These are phyloP conservation scores for Ivindomyrus marchei DNA, from an alignment of 2,113 vertebrate genomes.

Conservation along the genomic window DNA sequence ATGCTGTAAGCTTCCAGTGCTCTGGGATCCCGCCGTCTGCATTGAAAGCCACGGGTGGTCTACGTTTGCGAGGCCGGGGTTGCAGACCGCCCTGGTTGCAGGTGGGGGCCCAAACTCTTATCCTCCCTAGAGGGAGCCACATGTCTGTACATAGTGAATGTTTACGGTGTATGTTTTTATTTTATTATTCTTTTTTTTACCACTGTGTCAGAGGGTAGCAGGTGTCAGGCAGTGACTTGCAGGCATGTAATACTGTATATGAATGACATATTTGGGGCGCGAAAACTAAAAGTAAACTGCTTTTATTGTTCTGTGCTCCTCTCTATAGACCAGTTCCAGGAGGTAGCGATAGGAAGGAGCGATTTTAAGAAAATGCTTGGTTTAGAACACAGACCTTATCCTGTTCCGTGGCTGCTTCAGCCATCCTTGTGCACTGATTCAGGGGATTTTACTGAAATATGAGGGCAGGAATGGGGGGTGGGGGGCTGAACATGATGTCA, in stretches of 20 bases:
- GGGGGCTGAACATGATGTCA: background rate
- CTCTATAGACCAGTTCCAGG: background rate
- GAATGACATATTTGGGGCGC: conserved; percentile 50
- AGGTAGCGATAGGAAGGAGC: background rate
- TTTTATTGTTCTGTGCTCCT: background rate
- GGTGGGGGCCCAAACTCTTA: background rate
- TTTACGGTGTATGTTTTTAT: conserved; percentile 79
- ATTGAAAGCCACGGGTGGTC: conserved; percentile 67
- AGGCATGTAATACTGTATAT: conserved; percentile 56
- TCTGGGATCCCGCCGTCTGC: conserved; percentile 81
- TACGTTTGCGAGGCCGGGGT: conserved; percentile 70
- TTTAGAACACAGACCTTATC: conserved; percentile 1
- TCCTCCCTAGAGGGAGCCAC: conserved; percentile 41
- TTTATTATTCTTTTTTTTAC: conserved; percentile 36
- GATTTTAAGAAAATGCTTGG: background rate
- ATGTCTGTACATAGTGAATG: conserved; percentile 89
- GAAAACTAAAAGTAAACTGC: conserved; percentile 28
- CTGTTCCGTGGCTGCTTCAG: conserved; percentile 18
- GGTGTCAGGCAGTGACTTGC: conserved; percentile 48
- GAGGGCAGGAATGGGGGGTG: background rate
- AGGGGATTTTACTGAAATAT: background rate
- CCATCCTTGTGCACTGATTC: background rate
- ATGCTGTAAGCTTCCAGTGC: conserved; percentile 69
- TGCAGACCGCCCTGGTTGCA: background rate
- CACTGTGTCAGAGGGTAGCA: conserved; percentile 49